phyloP scores from a whole-genome alignment of 2,888 invertebrate genomes.

The Halictus quadricinctus region DNA sequence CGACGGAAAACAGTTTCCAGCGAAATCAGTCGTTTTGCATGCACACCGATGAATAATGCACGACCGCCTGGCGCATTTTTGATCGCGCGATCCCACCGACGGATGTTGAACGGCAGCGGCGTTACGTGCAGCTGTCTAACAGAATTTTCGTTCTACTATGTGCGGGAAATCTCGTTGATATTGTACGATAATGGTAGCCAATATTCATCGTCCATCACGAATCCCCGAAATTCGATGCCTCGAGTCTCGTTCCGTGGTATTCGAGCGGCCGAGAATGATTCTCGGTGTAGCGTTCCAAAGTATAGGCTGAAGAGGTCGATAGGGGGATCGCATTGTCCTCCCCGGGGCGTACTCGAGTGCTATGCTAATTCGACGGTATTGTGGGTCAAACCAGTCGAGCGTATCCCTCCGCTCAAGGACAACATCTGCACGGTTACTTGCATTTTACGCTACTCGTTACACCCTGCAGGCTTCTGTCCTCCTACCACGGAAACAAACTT shows the following conservation, averaged over 20 bases:
- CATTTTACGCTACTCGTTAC: background rate
- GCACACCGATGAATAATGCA: slow-evolving; percentile 42
- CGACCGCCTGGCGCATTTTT: background rate
- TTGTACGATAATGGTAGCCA: background rate
- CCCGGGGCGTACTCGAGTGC: background rate
- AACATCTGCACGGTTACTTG: slow-evolving; percentile 9
- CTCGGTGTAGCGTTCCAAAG: background rate
- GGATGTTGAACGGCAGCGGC: background rate
- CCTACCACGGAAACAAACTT: background rate
- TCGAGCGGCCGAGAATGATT: background rate
- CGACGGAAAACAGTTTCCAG: background rate
- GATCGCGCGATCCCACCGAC: slow-evolving; percentile 3
- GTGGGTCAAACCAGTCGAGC: slow-evolving; percentile 2
- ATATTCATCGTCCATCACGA: background rate
- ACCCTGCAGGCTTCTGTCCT: background rate
- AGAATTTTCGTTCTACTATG: background rate
- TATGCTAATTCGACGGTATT: slow-evolving; percentile 6
- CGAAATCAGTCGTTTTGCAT: slow-evolving; percentile 24
- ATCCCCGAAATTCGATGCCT: background rate
- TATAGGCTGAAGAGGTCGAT: background rate
- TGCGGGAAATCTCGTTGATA: background rate
- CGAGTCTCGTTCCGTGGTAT: background rate
- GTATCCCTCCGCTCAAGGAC: slow-evolving; percentile 9
- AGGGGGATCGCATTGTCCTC: background rate
- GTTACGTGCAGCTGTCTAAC: background rate